Evolutionary conservation across 2,113 vertebrate species (phyloP), one percentile per base, ranked within the genome.

Genomic region (Loxodonta africana): DNA sequence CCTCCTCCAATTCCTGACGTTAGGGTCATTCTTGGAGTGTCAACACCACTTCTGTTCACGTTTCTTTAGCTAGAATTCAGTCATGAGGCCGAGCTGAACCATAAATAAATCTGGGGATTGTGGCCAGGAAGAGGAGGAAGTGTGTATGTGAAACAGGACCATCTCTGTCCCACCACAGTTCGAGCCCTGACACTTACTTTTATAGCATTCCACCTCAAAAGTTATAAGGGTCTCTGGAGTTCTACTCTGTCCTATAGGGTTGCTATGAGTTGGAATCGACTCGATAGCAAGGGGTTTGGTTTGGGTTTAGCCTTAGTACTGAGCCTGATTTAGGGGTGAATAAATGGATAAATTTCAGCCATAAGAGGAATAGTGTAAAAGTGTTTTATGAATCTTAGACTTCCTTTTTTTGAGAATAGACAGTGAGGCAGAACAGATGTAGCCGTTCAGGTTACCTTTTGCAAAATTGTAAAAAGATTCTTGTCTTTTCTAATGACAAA

Each of bases 401-500:
- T 48, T 89, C 63, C 33, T 88, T 62, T 17, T 63, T 67, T 78
- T 10, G 20, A 95, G 95, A 89, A 91, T 60, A 95, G 97, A 46
- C 53, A 28, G 17, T 88, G 53, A 96, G 41, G 65, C 63, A 91
- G 69, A 93, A 65, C 73, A 91, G 88, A 94, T 28, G 53, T 77
- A 96, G 78, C 62, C 73, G 25, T 65, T 94, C 95, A 91, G 85
- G 80, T 92, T 93, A 96, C 81, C 67, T 76, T 94, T 73, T 88
- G 62, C n/a, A 94, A 60, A 94, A 93, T 10, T 71, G 30, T 82
- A 81, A 83, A 65, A 82, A 28, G 53, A 76, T 80, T 80, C 84
- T 90, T 95, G 67, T 93, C 57, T 87, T 93, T 89, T 84, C 90
- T 95, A 53, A 92, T 95, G 95, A 90, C 88, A 86, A 93, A 94